Evolutionary conservation across 2,113 vertebrate species (phyloP), one percentile per base, ranked within the genome.

Genomic region (Actenoides hombroni): DNA sequence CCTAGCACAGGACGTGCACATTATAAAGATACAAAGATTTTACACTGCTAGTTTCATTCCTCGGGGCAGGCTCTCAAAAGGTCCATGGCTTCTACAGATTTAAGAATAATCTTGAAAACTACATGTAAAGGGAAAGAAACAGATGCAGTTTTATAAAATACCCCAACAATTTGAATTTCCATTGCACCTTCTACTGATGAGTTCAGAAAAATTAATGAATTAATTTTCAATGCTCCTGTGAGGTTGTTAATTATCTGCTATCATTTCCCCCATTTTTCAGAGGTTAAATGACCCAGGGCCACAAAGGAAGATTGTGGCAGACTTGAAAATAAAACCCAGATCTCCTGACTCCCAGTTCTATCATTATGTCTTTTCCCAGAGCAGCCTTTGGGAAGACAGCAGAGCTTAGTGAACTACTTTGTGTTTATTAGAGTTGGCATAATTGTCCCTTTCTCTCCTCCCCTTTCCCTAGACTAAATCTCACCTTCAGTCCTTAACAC

Each of bases 131-230:
- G 67, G 75, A 74, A 83, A 88, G 69, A 79, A 91, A 35, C 37
- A 92, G 91, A 83, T 6, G 6, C 42, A 5, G 9, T 94, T 76
- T 90, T 46, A 51, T 18, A 76, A 59, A 77, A 35, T 48, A 92
- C n/a, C 76, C 88, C 67, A 77, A 70, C 79, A 71, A 90, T 97
- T 77, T 71, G 87, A 85, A 93, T 94, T 97, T 95, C 95, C 86
- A 90, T 90, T 93, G 90, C 88, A 97, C 92, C 93, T 97, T 96
- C 93, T 75, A 86, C 88, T 95, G 95, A 97, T 96, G 95, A 97
- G 95, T 96, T 97, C 95, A 97, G 95, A 96, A 95, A 96, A 95
- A 96, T 96, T 97, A 96, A 95, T 96, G 96, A 96, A 96, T 97
- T 97, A 95, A 96, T 96, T 96, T 96, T 93, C 95, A 97, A 76